Base-by-base conservation (phyloP, 2,888 invertebrate genomes). In the Eristalis pertinax region DNA sequence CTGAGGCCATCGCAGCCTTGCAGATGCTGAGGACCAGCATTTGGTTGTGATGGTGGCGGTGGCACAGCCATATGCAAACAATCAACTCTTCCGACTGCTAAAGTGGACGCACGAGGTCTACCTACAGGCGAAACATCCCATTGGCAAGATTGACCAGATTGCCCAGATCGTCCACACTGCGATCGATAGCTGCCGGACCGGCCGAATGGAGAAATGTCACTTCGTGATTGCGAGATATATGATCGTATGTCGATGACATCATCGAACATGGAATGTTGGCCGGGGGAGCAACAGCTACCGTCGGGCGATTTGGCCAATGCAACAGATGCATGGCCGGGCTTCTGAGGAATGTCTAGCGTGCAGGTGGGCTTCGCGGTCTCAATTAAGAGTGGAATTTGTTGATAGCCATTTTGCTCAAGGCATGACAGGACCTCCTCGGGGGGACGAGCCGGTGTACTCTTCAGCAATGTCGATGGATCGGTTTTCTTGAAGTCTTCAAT, bases 201-300 rank as follows among this genome's bases (percentile, higher is more conserved):
- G 4, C 95, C 95, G 89, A 96, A 96, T 2, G 95, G 95, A 13
- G 95, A 94, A 91, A 96, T 95, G 90, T 96, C 96, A 91, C 96
- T 96, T 86, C 96, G 93, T 2, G 96, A 96, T 91, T 96, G 96
- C 89, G 96, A 96, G 88, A 96, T 94, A 90, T 96, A 96, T 13
- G 96, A 96, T 89, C 96, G 94, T 60, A 96, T 95, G 90, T 96
- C 96, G 82, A 96, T 95, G 32, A 95, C 94, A 90, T 96, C 96
- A 87, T 95, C 95, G 88, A 94, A 95, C 83, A 94, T 94, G 24
- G 94, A 94, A 69, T 94, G 94, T 68, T 94, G 94, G 10, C 92
- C 93, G 1, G 93, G 93, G 0, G 94, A 94, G 63, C 94, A 93
- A 88, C 94, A 93, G 77, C 91, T 91, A 58, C 90, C 90, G 2